Conservation (phyloP, 2,113 vertebrate genomes). For the Meles meles region DNA sequence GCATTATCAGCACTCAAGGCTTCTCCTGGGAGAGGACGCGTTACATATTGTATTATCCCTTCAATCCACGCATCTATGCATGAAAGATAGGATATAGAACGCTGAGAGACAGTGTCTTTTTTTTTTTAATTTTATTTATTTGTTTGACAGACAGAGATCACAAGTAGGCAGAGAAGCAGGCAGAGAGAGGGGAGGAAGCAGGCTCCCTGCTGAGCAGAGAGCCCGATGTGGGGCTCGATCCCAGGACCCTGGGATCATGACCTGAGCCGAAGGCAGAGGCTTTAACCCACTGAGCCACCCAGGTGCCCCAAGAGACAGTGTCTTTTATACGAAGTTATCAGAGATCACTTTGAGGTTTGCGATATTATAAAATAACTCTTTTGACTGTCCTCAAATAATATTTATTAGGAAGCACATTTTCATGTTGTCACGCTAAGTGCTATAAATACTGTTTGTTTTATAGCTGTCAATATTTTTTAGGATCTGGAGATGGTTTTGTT, state of each 20-base stretch:
- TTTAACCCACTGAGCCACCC: no score
- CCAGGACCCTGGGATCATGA: no score
- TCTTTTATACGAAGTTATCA: not conserved
- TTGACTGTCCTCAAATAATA: not conserved
- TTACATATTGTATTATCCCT: not conserved
- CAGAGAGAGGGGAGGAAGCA: no score
- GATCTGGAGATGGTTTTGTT: not conserved
- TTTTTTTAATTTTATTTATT: no score
- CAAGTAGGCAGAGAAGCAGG: no score
- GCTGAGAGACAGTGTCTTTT: not conserved
- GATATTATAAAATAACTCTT: not conserved
- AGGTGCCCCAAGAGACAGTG: no score
- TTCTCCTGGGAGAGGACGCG: not conserved
- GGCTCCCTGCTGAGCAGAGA: no score
- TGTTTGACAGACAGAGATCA: no score
- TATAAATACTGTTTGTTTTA: not conserved
- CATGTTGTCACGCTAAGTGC: not conserved
- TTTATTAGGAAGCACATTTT: not conserved
- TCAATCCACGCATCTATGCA: not conserved
- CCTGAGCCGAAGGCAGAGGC: no score
- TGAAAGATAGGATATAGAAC: not conserved
- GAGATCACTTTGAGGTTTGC: not conserved
- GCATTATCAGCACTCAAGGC: rapidly evolving
- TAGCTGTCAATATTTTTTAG: not conserved
- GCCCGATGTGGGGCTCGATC: no score